phyloP scores from a whole-genome alignment of 2,888 invertebrate genomes.

The Cephus rjabovi region DNA sequence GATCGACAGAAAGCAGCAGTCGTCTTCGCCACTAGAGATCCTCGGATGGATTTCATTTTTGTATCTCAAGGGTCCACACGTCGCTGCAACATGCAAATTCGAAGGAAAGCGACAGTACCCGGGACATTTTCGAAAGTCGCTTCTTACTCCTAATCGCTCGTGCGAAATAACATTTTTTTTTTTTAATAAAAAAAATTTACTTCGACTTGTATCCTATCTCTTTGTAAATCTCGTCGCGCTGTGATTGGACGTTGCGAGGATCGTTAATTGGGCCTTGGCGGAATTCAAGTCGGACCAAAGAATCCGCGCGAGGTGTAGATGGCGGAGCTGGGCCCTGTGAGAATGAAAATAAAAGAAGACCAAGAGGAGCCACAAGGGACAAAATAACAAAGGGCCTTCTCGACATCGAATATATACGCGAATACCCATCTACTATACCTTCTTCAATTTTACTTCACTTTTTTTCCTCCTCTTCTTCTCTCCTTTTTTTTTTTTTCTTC shows the following conservation, averaged over 20 bases:
- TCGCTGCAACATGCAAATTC: neutral
- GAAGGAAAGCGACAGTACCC: neutral
- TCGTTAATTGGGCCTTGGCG: neutral
- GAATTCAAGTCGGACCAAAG: neutral
- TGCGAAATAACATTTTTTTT: too few species aligned
- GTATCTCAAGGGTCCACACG: neutral
- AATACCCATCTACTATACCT: neutral
- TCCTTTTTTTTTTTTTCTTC: too few species aligned
- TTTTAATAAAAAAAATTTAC: too few species aligned
- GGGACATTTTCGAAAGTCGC: neutral
- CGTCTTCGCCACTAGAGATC: neutral
- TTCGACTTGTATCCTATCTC: neutral
- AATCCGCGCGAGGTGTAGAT: neutral
- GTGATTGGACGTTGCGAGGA: neutral
- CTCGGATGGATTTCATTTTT: neutral
- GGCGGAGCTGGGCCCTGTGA: neutral
- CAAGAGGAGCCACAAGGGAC: neutral
- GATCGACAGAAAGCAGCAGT: neutral
- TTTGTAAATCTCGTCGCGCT: neutral
- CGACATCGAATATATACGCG: neutral
- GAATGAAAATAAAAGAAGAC: neutral
- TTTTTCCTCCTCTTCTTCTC: too few species aligned
- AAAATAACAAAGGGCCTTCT: neutral
- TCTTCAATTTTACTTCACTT: neutral
- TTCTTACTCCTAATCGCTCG: too few species aligned